Evolutionary conservation across 2,113 vertebrate species (phyloP), one percentile per base, ranked within the genome.

Genomic region (Hippocampus mohnikei): DNA sequence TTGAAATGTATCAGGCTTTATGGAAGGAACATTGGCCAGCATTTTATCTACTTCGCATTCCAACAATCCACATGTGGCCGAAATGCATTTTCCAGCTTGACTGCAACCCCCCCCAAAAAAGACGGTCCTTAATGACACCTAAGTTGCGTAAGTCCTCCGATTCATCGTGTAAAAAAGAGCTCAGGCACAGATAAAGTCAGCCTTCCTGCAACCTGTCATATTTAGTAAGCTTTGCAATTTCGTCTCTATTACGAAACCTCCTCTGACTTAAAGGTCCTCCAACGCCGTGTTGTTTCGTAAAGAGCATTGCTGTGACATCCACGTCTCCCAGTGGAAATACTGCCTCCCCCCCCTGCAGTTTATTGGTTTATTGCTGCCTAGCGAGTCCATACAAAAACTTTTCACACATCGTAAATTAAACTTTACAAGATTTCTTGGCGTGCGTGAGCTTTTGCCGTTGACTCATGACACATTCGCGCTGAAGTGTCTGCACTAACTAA

Each of bases 301-400:
- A 65, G n/a, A 65, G 5, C 63, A 65, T 27, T 46, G 6, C 23
- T 46, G 63, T 27, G 42, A 65, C 41, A 48, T 46, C 27, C n/a
- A 25, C 23, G 6, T 65, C 41, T 65, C 3, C 44, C 16, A 48
- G 18, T 15, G 27, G 59, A 55, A 74, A 70, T 64, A 46, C n/a
- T 25, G 46, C 58, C n/a, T 13, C 25, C 5, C 56, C 11, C 25
- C 23, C 12, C 12, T 16, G 6, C 25, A 56, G 3, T 60, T 18
- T 50, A 33, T 59, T 62, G 21, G 58, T 71, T 11, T 55, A 23
- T 66, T 59, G 69, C 56, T 41, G 44, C 48, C 53, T 61, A 29
- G 52, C 77, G 66, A 84, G 75, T 69, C 53, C 61, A n/a, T 74
- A 56, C 76, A 40, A 40, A 74, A 46, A 3, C 41, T 37, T n/a